Evolutionary conservation across 2,888 invertebrate genomes (phyloP).

Genomic region (Sarcophaga caerulescens): DNA sequence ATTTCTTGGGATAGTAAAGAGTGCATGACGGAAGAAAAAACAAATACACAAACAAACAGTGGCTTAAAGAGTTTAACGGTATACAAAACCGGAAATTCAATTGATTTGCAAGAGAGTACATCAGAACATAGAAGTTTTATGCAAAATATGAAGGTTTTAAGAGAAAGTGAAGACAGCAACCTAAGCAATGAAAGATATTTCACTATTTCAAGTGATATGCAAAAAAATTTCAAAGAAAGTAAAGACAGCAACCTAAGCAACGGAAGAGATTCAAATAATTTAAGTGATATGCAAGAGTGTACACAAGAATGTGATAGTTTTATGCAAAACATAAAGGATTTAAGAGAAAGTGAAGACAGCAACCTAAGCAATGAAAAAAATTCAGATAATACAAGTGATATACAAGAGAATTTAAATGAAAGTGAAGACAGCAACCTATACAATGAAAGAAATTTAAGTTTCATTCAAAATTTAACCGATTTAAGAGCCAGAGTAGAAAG

Average conservation of each 20-base stretch:
- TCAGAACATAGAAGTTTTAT: not conserved
- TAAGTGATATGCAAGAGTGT: too few species aligned
- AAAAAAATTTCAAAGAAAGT: too few species aligned
- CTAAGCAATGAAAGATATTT: too few species aligned
- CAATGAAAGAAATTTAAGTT: not conserved
- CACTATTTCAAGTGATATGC: too few species aligned
- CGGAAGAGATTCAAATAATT: not conserved
- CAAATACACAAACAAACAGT: too few species aligned
- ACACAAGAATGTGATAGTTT: not conserved
- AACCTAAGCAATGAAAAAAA: not conserved
- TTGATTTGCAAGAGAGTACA: not conserved
- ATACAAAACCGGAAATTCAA: not conserved
- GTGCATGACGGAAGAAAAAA: too few species aligned
- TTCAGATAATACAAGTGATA: not conserved
- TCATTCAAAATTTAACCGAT: not conserved
- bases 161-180: not conserved
- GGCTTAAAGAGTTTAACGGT: too few species aligned
- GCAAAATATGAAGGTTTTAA: not conserved
- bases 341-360: not conserved
- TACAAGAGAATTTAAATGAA: not conserved
- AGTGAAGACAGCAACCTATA: not conserved
- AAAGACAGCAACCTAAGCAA: not conserved
- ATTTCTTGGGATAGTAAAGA: too few species aligned
- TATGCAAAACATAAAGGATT: not conserved
- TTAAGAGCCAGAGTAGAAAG: not conserved